These are phyloP conservation scores for Barypeithes pellucidus DNA, from an alignment of 2,888 invertebrate genomes.

Conservation along the genomic window DNA sequence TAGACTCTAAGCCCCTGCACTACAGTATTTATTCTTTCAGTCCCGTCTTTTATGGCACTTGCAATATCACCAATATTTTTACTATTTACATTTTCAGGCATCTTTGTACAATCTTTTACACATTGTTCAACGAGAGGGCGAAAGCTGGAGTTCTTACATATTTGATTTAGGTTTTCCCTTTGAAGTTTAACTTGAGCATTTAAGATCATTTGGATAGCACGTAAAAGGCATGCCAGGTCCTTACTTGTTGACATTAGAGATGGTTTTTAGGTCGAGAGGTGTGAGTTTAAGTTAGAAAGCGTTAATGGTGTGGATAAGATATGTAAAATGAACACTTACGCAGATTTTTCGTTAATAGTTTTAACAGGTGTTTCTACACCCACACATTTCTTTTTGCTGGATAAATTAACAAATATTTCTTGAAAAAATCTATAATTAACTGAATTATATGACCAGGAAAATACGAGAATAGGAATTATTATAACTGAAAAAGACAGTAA, in stretches of 20 bases:
- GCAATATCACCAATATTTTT: slow-evolving; percentile 61
- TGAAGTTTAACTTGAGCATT: slow-evolving; percentile 80
- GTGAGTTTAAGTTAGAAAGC: slow-evolving; percentile 39
- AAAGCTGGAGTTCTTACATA: slow-evolving; percentile 80
- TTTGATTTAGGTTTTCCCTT: slow-evolving; percentile 74
- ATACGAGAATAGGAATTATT: too few species aligned
- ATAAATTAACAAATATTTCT: background rate
- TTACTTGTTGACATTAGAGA: slow-evolving; percentile 74
- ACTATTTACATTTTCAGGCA: slow-evolving; percentile 38
- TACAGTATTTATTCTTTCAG: slow-evolving; percentile 80
- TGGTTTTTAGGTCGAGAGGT: slow-evolving; percentile 16
- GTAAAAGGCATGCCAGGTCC: slow-evolving; percentile 79
- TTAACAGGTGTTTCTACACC: slow-evolving; percentile 29
- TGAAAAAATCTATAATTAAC: background rate
- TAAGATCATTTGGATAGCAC: slow-evolving; percentile 80
- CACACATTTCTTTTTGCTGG: slow-evolving; percentile 12
- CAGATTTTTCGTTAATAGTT: slow-evolving; percentile 6
- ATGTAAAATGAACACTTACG: slow-evolving; percentile 18
- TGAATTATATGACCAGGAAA: too few species aligned
- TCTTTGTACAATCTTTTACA: slow-evolving; percentile 56
- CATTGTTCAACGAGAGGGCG: slow-evolving; percentile 64
- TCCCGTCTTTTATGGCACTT: slow-evolving; percentile 73
- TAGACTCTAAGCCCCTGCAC: slow-evolving; percentile 81
- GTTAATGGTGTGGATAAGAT: slow-evolving; percentile 18
- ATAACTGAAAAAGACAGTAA: background rate